A percentile compares a stretch with the other conserved stretches of the same genome.
These are phyloP conservation scores for Psophia crepitans DNA, from an alignment of 2,113 vertebrate genomes.

Conservation along the genomic window DNA sequence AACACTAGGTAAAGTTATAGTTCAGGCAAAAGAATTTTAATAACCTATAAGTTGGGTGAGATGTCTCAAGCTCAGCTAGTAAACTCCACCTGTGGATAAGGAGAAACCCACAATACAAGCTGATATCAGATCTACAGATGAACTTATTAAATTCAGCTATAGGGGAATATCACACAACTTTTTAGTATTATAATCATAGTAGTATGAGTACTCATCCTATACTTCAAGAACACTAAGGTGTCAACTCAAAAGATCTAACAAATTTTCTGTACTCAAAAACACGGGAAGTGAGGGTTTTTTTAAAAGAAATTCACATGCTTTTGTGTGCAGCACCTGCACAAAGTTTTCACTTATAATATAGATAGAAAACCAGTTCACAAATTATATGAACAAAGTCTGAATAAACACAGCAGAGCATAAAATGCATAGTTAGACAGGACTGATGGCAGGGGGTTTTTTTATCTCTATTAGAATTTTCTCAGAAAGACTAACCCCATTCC, in stretches of 20 bases:
- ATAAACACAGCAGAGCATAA: background rate
- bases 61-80: background rate
- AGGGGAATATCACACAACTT: background rate
- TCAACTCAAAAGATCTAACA: constrained; percentile 41
- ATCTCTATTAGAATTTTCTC: background rate
- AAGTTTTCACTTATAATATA: background rate
- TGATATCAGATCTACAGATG: background rate
- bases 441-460: background rate
- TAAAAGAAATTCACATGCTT: background rate
- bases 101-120: background rate
- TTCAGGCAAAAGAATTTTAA: background rate
- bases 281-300: background rate
- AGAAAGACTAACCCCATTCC: background rate
- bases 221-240: constrained; percentile 52
- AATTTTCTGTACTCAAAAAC: background rate
- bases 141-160: background rate
- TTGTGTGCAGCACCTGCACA: background rate
- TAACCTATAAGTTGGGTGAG: background rate
- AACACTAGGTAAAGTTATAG: fast-evolving
- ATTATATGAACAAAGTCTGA: background rate
- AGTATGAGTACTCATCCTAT: background rate
- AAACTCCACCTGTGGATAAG: background rate
- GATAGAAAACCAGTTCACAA: background rate
- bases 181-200: background rate
- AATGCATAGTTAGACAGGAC: background rate